Evolutionary conservation across 2,113 vertebrate genomes (phyloP).

Genomic region (Sminthopsis crassicaudata): DNA sequence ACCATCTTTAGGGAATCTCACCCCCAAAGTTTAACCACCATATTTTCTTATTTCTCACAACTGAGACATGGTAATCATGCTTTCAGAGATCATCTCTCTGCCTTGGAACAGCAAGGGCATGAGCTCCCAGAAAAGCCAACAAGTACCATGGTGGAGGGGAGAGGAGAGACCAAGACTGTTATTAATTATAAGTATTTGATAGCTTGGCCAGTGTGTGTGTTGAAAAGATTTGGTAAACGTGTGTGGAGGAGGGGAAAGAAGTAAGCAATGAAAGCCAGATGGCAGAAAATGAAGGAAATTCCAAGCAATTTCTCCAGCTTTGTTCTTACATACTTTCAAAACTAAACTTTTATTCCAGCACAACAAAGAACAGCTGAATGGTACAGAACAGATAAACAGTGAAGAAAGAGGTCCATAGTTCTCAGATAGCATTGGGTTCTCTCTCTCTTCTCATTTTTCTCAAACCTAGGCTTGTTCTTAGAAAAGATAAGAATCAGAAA

Average conservation of each 20-base stretch:
- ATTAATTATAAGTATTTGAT: slow-evolving; percentile 83
- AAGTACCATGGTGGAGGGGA: slow-evolving; percentile 57
- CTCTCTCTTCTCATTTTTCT: slow-evolving; percentile 42
- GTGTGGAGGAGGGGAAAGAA: slow-evolving; percentile 74
- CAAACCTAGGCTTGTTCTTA: slow-evolving; percentile 48
- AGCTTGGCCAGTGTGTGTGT: slow-evolving; percentile 73
- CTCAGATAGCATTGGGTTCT: slow-evolving; percentile 57
- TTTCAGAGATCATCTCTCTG: slow-evolving; percentile 60
- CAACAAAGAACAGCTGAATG: slow-evolving; percentile 82
- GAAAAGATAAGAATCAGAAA: slow-evolving; percentile 26
- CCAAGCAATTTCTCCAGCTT: slow-evolving; percentile 83
- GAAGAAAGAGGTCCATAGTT: slow-evolving; percentile 36
- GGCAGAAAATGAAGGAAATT: slow-evolving; percentile 84
- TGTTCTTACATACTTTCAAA: slow-evolving; percentile 83
- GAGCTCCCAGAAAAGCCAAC: slow-evolving; percentile 57
- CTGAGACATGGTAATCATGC: slow-evolving; percentile 40
- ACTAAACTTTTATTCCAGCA: slow-evolving; percentile 81
- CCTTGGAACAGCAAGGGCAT: slow-evolving; percentile 67
- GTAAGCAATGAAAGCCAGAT: slow-evolving; percentile 85
- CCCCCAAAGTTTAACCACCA: not conserved
- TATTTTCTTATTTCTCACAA: slow-evolving; percentile 34
- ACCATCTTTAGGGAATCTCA: not conserved
- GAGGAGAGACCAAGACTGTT: slow-evolving; percentile 71
- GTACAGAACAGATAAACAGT: slow-evolving; percentile 67
- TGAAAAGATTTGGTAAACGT: slow-evolving; percentile 85